Evolutionary conservation across 2,797 vertebrate genomes (phyloP).

Genomic region (Halcyon badia): DNA sequence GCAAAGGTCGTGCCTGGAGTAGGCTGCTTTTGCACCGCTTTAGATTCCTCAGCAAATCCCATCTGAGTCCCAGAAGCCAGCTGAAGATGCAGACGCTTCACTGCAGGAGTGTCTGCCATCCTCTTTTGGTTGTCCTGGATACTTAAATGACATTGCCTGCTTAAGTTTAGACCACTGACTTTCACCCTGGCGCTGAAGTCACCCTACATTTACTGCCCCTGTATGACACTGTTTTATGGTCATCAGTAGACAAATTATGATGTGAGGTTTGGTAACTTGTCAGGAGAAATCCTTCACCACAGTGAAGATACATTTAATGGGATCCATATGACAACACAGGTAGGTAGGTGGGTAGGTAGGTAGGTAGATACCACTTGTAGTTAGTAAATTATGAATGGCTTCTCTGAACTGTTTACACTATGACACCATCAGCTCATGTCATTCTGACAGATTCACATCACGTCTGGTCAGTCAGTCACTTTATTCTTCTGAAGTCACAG

Average conservation of each 20-base stretch:
- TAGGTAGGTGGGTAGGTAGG: neutral
- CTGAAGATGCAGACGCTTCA: neutral
- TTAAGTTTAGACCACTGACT: neutral
- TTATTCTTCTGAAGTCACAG: neutral
- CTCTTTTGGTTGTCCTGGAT: neutral
- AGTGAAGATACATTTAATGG: neutral
- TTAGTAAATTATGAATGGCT: neutral
- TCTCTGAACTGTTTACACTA: neutral
- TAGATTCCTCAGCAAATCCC: neutral
- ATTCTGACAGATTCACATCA: neutral
- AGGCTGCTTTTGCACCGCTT: neutral
- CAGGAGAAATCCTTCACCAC: neutral
- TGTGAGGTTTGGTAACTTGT: neutral
- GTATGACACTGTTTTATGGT: neutral
- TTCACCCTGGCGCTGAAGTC: neutral
- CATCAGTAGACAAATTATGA: neutral
- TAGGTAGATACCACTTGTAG: neutral
- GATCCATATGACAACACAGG: neutral
- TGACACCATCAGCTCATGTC: neutral
- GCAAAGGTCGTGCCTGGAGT: neutral
- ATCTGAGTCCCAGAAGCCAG: neutral
- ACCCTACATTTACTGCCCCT: neutral
- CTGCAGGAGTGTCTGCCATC: neutral
- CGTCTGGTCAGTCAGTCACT: neutral
- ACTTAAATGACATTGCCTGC: neutral